Base-by-base conservation (phyloP, 2,113 vertebrate genomes). In the Equus quagga region DNA sequence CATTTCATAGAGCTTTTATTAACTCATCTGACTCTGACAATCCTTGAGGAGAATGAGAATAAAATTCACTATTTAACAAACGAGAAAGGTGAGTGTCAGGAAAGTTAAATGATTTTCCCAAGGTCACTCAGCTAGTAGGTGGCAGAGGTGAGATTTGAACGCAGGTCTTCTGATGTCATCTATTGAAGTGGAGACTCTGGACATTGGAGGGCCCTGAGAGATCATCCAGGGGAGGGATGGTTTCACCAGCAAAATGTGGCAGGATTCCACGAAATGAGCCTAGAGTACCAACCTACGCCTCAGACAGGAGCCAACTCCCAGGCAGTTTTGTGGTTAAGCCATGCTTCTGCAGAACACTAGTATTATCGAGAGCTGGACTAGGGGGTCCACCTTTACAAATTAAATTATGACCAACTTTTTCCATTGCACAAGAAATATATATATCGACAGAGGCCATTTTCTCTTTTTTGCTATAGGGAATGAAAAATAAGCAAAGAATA, bases 391-490 rank as follows among this genome's bases (percentile, higher is more conserved):
- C n/a, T 78, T 49, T 70, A 15, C 51, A 23, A 96, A 89, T 56
- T 56, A 69, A 86, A 89, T 78, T 10, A 64, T 76, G 67, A 89
- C 60, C 76, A 85, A 8, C 31, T 94, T 90, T 94, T 88, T 90
- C 91, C 81, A 81, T 26, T 65, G 46, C 65, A 49, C 15, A 33
- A 69, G 51, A 92, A n/a, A 65, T 83, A 69, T 31, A 73, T 28
- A 54, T 64, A 89, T n/a, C 26, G 62, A 86, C 31, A 46, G 67
- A 70, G n/a, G 18, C 49, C 19, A 81, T 82, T 93, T 70, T 92
- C 46, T 78, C 75, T 49, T 33, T 73, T 92, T 94, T 83, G 56
- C 76, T 83, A 41, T 49, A 23, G 72, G 10, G 69, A 82, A 58
- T 87, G 90, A 54, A 73, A 69, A 89, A 65, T 4, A 62, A 86